phyloP scores from a whole-genome alignment of 2,113 vertebrate genomes.

The Oryzias melastigma region DNA sequence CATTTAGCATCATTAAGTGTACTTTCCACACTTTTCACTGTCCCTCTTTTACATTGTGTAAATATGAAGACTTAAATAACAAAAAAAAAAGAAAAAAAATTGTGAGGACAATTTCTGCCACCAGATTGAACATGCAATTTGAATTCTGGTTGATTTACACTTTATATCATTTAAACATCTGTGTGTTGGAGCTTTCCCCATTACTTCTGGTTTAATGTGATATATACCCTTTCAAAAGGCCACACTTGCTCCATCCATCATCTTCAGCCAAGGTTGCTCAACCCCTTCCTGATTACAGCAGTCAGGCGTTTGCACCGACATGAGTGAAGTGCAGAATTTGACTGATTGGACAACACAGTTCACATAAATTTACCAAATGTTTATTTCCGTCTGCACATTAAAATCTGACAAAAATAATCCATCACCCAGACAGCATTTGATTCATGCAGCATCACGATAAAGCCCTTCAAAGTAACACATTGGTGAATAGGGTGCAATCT shows the following conservation, averaged over 20 bases:
- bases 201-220: constrained; percentile 80
- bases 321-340: constrained; percentile 45
- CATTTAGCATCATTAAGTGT: constrained; percentile 58
- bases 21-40: constrained; percentile 16
- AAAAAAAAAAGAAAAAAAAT: constrained; percentile 10
- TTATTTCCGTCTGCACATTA: constrained; percentile 14
- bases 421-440: constrained; percentile 8
- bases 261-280: constrained; percentile 64
- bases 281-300: constrained; percentile 66
- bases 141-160: constrained; percentile 46
- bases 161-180: constrained; percentile 75
- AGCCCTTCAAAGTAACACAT: constrained; percentile 4
- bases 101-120: neutral
- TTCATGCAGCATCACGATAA: neutral
- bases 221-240: constrained; percentile 79
- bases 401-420: constrained; percentile 18
- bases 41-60: constrained; percentile 16
- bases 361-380: constrained; percentile 23
- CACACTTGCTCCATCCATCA: constrained; percentile 75
- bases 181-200: constrained; percentile 69
- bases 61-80: constrained; percentile 10
- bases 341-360: constrained; percentile 26
- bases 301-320: constrained; percentile 56
- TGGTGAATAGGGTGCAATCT: constrained; percentile 5
- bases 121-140: constrained; percentile 16